phyloP scores from a whole-genome alignment of 2,113 vertebrate genomes.

The Malurus cyaneus region DNA sequence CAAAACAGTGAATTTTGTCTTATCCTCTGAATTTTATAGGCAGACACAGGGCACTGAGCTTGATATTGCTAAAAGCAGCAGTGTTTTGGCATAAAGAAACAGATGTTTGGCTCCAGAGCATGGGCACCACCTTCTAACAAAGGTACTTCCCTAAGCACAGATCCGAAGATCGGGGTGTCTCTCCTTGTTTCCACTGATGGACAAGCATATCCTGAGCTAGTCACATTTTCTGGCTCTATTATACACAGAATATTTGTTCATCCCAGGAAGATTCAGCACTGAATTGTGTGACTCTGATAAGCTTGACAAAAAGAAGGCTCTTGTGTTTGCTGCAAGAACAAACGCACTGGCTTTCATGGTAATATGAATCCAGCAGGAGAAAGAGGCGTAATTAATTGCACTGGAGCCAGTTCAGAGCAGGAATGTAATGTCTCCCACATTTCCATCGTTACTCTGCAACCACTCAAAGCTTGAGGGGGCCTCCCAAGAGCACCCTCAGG shows the following conservation, averaged over 20 bases:
- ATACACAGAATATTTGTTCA: background rate
- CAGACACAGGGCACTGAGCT: background rate
- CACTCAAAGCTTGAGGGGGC: background rate
- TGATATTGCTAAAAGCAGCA: constrained; percentile 16
- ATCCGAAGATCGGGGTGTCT: background rate
- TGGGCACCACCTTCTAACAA: background rate
- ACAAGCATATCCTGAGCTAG: background rate
- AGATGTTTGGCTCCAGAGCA: constrained; percentile 36
- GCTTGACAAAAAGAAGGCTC: background rate
- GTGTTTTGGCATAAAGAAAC: constrained; percentile 42
- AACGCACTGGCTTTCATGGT: background rate
- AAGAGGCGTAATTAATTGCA: background rate
- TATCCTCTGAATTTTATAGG: background rate
- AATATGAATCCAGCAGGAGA: background rate
- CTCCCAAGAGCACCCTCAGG: background rate
- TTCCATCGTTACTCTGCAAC: background rate
- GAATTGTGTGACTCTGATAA: background rate
- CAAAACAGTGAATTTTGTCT: constrained; percentile 14
- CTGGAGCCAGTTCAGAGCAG: background rate
- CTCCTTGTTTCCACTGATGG: background rate
- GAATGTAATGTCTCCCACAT: background rate
- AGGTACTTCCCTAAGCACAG: background rate
- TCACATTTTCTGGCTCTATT: background rate
- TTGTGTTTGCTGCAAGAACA: constrained; percentile 16
- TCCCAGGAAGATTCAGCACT: background rate